Base-by-base conservation (phyloP, 2,113 vertebrate genomes). In the Heterotis niloticus region DNA sequence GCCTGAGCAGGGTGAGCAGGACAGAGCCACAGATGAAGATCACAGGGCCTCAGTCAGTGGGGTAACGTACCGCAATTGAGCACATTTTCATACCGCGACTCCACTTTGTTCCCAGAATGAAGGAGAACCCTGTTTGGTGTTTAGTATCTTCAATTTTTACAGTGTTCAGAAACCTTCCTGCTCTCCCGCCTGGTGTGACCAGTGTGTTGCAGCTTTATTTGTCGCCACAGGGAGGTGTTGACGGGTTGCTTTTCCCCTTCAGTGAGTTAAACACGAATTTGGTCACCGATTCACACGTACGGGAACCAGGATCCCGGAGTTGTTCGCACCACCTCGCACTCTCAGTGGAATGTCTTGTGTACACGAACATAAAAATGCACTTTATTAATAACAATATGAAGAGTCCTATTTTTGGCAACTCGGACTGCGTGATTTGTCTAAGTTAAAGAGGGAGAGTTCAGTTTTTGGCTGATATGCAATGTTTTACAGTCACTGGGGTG, bases 151-250 rank as follows among this genome's bases (percentile, higher is more conserved):
- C 34, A 44, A 44, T 54, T 62, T 20, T 62, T 4, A 13, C 34
- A 52, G 11, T 23, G 7, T 52, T 52, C 20, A 51, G 44, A 72
- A n/a, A 54, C 51, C 69, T 51, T 52, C n/a, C 9, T 71, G 44
- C 52, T 54, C 23, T 71, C 69, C 54, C 23, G 69, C 23, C 11
- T 28, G 23, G 44, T 72, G n/a, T 2, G n/a, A n/a, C 5, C 23
- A n/a, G 12, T 72, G 34, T 72, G 69, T n/a, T 72, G 69, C 69
- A 51, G 69, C 51, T 72, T 51, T 62, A 24, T 51, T 51, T n/a
- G 20, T 72, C 69, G 24, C 69, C 69, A 72, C 69, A 52, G 24
- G 69, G 69, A 54, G 69, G 69, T 72, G 69, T 23, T 44, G 54
- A 72, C 52, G 69, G 69, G 34, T 72, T 72, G 13, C 44, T 52